Evolutionary conservation across 2,888 invertebrate genomes (phyloP), one percentile per base, ranked within the genome.

Genomic region (Parascotia fuliginaria): DNA sequence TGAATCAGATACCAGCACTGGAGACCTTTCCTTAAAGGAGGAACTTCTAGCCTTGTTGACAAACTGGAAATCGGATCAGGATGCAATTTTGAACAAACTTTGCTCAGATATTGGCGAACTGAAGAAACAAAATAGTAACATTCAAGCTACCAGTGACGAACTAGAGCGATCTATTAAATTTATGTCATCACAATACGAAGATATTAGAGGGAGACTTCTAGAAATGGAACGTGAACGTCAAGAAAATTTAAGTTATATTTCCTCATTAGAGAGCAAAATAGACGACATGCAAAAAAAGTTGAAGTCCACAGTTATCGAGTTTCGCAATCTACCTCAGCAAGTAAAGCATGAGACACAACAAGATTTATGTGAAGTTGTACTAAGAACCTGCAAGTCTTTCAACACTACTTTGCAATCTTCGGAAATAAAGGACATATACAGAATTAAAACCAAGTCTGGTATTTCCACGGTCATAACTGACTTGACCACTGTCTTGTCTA

Each of bases 221-320:
- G 32, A 11, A 6, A 28, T 42, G 34, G 34, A 33, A 27, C 34
- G n/a, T 4, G 37, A 44, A 19, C 36, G 43, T 11, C 12, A 37
- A 9, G 22, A 31, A 44, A 15, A 31, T 9, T 1, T 13, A 3
- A 9, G 7, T 13, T 28, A 14, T 7, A 44, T 44, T 4, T 6
- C 29, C 4, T 7, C 19, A 7, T 12, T 37, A 2, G 37, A 44
- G 22, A 37, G 22, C 13, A 33, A 33, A 39, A 31, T 45, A 6
- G 27, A 45, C 1, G 38, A 45, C 16, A 6, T 45, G 11, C 32
- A 39, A 39, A 45, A 45, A 39, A 44, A 22, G 32, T 14, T 12
- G 12, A 44, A 38, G 32, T 38, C 13, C 37, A 38, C 37, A 44
- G 13, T 32, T 19, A 14, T 38, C 9, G 44, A 44, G 24, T 22